Base-by-base conservation (phyloP, 64 coral and sea anemone species). In the Stichodactyla helianthus region DNA sequence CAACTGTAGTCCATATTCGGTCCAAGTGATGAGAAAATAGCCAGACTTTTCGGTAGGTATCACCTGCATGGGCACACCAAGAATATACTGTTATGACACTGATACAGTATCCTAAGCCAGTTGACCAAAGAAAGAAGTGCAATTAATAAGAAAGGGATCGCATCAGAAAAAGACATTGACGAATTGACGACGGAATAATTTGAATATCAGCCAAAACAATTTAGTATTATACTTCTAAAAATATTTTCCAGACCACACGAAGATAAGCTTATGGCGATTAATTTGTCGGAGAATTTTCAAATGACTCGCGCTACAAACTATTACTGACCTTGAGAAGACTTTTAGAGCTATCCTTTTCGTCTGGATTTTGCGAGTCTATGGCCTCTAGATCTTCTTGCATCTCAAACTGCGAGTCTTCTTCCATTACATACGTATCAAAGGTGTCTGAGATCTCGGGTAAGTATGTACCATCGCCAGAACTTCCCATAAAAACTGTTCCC, bases 351-450 rank as follows among this genome's bases (percentile, higher is more conserved):
- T 8, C 63, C 63, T 6, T 23, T 20, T 68, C 4, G 8, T 6
- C 18, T 4, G 6, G 19, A 20, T 20, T 20, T 18, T 68, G 18
- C 63, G 63, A 68, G 19, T n/a, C 63, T 9, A 68, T 68, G 18
- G 6, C 63, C n/a, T 22, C 0, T 6, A 68, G 6, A 23, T 8
- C 5, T 22, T 22, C 11, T 7, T 83, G 81, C 6, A 83, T 0
- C 19, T 83, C 81, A 19, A 3, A 22, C 52, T 51, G 27, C 25
- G 81, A 10, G 55, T 83, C 81, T 56, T 83, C 81, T 23, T 83
- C 81, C 81, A 83, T 55, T 22, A 83, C 81, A n/a, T 56, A 83
- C 0, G 55, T 18, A 18, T 83, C 81, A 83, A 83, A 83, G 15
- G 7, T 7, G 6, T 50, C 81, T 55, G 81, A 54, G 6, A 83